These are phyloP conservation scores for Cossypha polioptera DNA, from an alignment of 2,797 vertebrate species.

Conservation along the genomic window DNA sequence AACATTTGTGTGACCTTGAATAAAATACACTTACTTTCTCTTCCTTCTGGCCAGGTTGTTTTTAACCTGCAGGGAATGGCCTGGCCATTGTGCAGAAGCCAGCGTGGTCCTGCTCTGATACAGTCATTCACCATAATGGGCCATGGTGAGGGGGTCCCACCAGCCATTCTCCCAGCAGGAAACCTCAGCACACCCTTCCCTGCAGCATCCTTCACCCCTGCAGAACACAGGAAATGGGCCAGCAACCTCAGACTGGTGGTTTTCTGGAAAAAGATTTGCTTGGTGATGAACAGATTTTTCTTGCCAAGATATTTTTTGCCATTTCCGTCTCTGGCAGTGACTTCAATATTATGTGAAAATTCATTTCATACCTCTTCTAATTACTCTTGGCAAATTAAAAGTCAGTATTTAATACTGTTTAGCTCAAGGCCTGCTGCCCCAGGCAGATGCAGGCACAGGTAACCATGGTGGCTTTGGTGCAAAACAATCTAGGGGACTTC, in stretches of 20 bases:
- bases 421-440: neutral
- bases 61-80: neutral
- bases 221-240: neutral
- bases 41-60: neutral
- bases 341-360: neutral
- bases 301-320: neutral
- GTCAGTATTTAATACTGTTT: neutral
- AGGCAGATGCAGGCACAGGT: neutral
- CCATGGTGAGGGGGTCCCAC: neutral
- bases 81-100: neutral
- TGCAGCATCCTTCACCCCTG: neutral
- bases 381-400: neutral
- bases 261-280: neutral
- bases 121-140: neutral
- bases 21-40: neutral
- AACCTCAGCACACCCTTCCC: rapidly evolving
- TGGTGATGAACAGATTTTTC: neutral
- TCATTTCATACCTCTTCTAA: neutral
- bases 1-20: neutral
- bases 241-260: neutral
- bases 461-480: neutral
- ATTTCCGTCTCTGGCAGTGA: neutral
- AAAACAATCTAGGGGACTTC: neutral
- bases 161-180: rapidly evolving
- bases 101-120: neutral